Base-by-base conservation (phyloP, 2,888 invertebrate genomes). In the Ctenicera cuprea region DNA sequence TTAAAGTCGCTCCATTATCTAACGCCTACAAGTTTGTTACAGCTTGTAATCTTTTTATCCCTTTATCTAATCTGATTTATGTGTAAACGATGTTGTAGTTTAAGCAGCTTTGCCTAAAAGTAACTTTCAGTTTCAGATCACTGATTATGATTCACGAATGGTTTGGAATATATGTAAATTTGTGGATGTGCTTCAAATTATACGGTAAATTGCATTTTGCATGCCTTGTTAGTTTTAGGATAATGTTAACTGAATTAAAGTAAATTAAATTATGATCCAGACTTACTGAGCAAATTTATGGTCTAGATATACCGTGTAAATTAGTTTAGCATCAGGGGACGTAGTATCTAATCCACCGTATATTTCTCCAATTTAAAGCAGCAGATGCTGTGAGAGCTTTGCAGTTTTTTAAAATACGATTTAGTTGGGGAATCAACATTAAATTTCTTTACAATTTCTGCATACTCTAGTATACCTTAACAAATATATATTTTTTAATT, bases 231-330 rank as follows among this genome's bases (percentile, higher is more conserved):
- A 41, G 59, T n/a, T 30, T 22, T 1, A 12, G 38, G 18, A 18
- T 38, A 38, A 59, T 59, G 38, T 8, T 59, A 59, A 59, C 18
- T 18, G 9, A 59, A 59, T 59, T 59, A 59, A 59, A 59, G n/a
- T 59, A 38, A 57, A 59, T 16, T 11, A 30, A 52, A 59, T 59
- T 59, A 59, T 1, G 18, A 59, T 37, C 30, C 8, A 26, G 54
- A 54, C 14, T 22, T 54, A n/a, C 30, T 54, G 33, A n/a, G 26
- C 8, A 54, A 54, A 14, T 54, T 50, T 54, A 54, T 54, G 8
- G 30, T 50, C 12, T 30, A 22, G 54, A 30, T 54, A 30, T 30
- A n/a, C 14, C 14, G 8, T 54, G 14, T 20, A 54, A 54, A 54
- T 54, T 26, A 54, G 30, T 14, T 54, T 54, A 54, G 30, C 12